These are phyloP conservation scores for Mimas tiliae DNA, from an alignment of 2,888 invertebrate species.

Conservation along the genomic window DNA sequence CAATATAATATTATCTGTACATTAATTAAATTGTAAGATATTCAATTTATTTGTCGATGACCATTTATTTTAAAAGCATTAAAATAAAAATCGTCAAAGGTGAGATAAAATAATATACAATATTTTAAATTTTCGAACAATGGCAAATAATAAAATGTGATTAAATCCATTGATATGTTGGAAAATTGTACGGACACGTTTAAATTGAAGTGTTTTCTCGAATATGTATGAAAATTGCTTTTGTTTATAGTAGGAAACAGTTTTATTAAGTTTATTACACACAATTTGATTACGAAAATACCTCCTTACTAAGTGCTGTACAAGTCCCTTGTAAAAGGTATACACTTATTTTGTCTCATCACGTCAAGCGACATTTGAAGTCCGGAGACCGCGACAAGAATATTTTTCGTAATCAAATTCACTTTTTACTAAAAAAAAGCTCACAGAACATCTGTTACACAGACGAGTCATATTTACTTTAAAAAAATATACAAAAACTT, in stretches of 20 bases:
- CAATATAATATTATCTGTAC: not conserved
- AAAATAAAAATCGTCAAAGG: not conserved
- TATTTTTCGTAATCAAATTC: not conserved
- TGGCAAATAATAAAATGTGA: not conserved
- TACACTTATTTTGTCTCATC: too few species aligned
- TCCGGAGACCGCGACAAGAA: not conserved
- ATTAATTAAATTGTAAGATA: not conserved
- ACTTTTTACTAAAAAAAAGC: constrained; percentile 51
- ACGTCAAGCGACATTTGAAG: too few species aligned
- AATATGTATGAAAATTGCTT: constrained; percentile 65
- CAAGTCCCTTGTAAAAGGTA: too few species aligned
- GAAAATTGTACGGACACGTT: constrained; percentile 55
- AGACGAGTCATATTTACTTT: not conserved
- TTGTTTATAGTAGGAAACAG: constrained; percentile 26
- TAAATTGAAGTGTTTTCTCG: constrained; percentile 35
- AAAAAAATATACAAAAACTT: too few species aligned
- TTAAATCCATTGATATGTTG: constrained; percentile 66
- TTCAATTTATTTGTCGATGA: not conserved
- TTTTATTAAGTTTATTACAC: not conserved
- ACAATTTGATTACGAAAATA: constrained; percentile 1
- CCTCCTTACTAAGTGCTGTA: not conserved
- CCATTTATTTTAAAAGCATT: not conserved
- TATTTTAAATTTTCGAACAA: not conserved
- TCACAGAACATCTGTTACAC: constrained; percentile 44
- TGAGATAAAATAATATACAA: not conserved